phyloP scores from a whole-genome alignment of 2,113 vertebrate species.

The Corvus hawaiiensis region DNA sequence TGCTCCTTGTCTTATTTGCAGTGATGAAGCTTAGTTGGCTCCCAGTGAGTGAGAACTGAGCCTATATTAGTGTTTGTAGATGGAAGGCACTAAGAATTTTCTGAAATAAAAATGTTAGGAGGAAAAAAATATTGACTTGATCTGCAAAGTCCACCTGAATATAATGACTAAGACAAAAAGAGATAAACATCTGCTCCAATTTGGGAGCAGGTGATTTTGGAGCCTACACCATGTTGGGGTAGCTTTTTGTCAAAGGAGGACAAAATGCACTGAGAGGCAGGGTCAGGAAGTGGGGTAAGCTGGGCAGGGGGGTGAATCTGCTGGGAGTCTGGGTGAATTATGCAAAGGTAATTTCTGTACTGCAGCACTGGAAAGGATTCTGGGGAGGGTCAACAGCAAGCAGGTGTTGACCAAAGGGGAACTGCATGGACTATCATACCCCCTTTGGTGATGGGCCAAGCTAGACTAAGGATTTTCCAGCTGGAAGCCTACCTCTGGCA shows the following conservation, averaged over 20 bases:
- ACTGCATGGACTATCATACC: fast-evolving
- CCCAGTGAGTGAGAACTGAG: neutral
- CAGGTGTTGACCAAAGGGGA: neutral
- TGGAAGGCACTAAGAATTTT: neutral
- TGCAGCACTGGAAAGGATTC: neutral
- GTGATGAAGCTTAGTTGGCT: neutral
- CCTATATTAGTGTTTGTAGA: neutral
- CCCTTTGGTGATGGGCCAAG: neutral
- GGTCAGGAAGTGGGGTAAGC: neutral
- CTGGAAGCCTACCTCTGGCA: neutral
- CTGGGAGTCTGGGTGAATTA: neutral
- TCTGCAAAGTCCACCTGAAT: neutral
- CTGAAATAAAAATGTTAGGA: neutral
- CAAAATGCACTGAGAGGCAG: neutral
- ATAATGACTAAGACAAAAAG: neutral
- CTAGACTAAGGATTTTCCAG: neutral
- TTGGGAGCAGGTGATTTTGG: neutral
- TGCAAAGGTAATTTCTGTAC: neutral
- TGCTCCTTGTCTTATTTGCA: neutral
- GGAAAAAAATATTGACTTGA: fast-evolving
- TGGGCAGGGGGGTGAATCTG: neutral
- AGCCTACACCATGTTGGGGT: fast-evolving
- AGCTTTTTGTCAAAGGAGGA: neutral
- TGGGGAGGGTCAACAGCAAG: neutral
- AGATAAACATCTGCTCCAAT: neutral